Evolutionary conservation across 53 echinoderm and acorn worm genomes (phyloP).

Genomic region (Paracentrotus lividus): DNA sequence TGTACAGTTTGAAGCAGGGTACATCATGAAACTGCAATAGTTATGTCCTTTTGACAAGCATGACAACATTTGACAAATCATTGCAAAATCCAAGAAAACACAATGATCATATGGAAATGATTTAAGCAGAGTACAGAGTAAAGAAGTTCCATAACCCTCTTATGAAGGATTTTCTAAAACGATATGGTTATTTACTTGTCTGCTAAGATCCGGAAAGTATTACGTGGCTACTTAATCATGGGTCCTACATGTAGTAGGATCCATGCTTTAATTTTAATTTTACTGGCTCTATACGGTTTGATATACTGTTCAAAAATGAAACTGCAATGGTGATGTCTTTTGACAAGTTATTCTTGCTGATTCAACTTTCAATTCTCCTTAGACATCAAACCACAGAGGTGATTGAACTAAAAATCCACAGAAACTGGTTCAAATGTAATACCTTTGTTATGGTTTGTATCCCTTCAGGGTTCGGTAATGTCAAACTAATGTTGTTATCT

Average conservation of each 20-base stretch:
- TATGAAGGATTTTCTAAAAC: neutral
- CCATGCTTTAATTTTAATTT: too few relatives aligned
- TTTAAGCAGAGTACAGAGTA: neutral
- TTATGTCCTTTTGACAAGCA: too few relatives aligned
- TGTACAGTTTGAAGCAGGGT: too few relatives aligned
- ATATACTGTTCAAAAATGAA: too few relatives aligned
- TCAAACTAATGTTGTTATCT: neutral
- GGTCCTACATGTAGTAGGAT: too few relatives aligned
- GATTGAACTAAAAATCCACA: constrained; percentile 6
- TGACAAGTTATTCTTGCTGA: neutral
- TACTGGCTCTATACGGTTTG: too few relatives aligned
- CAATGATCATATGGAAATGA: neutral
- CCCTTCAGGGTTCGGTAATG: neutral
- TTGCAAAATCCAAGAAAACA: constrained; percentile 13
- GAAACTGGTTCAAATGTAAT: neutral
- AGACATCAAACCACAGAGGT: neutral
- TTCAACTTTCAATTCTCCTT: neutral
- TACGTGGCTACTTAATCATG: too few relatives aligned
- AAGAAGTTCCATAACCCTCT: neutral
- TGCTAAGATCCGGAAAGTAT: too few relatives aligned
- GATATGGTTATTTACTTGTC: neutral
- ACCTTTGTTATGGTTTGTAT: neutral
- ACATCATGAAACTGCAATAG: too few relatives aligned
- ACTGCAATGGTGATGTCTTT: too few relatives aligned
- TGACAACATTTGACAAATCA: neutral